Conservation (phyloP, 1,140 invertebrate species). For the Diplogasteroides magnus region DNA sequence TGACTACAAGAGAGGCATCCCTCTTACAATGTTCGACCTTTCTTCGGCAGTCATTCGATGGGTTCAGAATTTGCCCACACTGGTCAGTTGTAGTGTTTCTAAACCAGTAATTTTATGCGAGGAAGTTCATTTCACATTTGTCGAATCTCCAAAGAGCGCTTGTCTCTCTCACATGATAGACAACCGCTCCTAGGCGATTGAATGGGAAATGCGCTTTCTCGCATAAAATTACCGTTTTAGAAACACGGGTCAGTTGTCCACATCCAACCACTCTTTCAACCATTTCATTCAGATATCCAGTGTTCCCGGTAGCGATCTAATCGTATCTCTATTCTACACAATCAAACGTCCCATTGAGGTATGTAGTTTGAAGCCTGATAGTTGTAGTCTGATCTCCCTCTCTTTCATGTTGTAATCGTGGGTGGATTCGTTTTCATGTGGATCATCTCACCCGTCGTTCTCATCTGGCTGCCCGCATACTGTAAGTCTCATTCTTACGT, state of each 20-base stretch:
- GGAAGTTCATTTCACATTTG: too few relatives aligned
- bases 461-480: constrained; percentile 18
- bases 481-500: neutral
- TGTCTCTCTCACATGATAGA: too few relatives aligned
- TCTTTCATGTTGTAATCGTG: constrained; percentile 29
- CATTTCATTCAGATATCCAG: neutral
- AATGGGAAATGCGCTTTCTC: too few relatives aligned
- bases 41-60: neutral
- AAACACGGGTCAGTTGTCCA: neutral
- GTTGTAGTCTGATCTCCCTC: neutral
- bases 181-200: too few relatives aligned
- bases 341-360: neutral
- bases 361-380: neutral
- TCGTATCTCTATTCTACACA: neutral
- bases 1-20: too few relatives aligned
- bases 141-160: too few relatives aligned
- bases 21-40: too few relatives aligned
- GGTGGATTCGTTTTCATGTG: constrained; percentile 32
- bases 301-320: neutral
- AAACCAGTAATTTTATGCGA: too few relatives aligned
- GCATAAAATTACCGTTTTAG: too few relatives aligned
- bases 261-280: neutral
- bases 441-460: constrained; percentile 31
- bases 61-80: neutral
- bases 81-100: too few relatives aligned